Conservation (phyloP, 2,797 vertebrate genomes). For the Aselliscus stoliczkanus region DNA sequence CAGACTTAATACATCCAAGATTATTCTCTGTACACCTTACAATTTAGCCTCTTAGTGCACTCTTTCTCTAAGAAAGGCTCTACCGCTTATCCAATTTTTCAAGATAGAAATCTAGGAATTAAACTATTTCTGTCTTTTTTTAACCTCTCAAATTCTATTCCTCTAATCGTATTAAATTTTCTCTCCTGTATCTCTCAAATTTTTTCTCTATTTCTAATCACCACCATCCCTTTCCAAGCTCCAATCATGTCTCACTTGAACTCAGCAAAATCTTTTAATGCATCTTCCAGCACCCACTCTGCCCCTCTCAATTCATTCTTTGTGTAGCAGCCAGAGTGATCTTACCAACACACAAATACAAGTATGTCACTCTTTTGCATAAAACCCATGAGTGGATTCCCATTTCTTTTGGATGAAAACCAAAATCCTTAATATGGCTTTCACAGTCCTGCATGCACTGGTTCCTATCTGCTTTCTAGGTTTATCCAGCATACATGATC, state of each 20-base stretch:
- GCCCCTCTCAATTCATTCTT: background rate
- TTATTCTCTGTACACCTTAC: background rate
- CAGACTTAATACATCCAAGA: background rate
- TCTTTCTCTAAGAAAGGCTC: background rate
- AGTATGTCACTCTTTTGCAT: background rate
- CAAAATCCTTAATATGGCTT: background rate
- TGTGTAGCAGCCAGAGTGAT: background rate
- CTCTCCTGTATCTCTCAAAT: background rate
- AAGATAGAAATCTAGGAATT: conserved; percentile 5
- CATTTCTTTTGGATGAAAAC: background rate
- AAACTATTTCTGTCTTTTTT: background rate
- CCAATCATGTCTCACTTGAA: background rate
- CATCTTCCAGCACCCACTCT: background rate
- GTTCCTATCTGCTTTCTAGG: background rate
- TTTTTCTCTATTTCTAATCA: background rate
- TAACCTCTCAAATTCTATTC: background rate
- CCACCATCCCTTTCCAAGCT: background rate
- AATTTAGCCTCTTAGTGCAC: background rate
- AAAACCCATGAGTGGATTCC: background rate
- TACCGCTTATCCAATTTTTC: background rate
- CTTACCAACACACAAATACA: background rate
- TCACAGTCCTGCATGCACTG: background rate
- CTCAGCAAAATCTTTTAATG: background rate
- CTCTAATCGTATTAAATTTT: background rate
- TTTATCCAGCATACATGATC: background rate